A percentile compares a stretch with the other conserved stretches of the same genome.
Evolutionary conservation across 1,140 invertebrate species (phyloP).

Genomic region (Rhyacophila brunnea): DNA sequence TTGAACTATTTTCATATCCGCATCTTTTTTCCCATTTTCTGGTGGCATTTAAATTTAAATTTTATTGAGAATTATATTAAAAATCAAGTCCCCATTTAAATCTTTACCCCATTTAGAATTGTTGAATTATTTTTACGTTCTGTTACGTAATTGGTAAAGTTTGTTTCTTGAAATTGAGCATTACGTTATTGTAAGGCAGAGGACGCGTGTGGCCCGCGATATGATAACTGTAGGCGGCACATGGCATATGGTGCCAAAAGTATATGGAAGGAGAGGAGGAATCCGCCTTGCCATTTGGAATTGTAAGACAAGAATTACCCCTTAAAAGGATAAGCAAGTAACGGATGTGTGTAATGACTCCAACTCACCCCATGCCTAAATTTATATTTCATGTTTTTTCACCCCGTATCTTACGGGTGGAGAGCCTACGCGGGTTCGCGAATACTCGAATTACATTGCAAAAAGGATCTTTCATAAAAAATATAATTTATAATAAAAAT

Average conservation of each 20-base stretch:
- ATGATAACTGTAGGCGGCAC: conserved; percentile 6
- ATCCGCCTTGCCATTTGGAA: conserved; percentile 44
- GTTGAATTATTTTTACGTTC: too few species aligned
- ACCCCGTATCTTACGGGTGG: conserved; percentile 29
- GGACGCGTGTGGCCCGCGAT: conserved; percentile 1
- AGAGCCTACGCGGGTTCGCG: conserved; percentile 2
- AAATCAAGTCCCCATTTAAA: too few species aligned
- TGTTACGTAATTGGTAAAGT: too few species aligned
- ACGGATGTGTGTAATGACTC: conserved; percentile 51
- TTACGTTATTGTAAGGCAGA: neutral
- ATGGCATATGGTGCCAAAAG: neutral
- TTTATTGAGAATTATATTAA: too few species aligned
- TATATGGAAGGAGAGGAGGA: neutral
- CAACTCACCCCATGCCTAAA: conserved; percentile 41
- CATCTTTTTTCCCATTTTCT: too few species aligned
- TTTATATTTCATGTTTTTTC: conserved; percentile 51
- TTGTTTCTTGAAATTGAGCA: too few species aligned
- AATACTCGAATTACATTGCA: neutral
- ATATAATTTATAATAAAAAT: too few species aligned
- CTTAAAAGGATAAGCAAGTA: conserved; percentile 55
- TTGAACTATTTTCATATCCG: too few species aligned
- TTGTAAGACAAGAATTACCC: conserved; percentile 52
- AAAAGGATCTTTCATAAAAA: neutral
- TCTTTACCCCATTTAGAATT: too few species aligned
- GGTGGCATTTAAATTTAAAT: too few species aligned